Base-by-base conservation (phyloP, 2,888 invertebrate genomes). In the Drosophila affinis region DNA sequence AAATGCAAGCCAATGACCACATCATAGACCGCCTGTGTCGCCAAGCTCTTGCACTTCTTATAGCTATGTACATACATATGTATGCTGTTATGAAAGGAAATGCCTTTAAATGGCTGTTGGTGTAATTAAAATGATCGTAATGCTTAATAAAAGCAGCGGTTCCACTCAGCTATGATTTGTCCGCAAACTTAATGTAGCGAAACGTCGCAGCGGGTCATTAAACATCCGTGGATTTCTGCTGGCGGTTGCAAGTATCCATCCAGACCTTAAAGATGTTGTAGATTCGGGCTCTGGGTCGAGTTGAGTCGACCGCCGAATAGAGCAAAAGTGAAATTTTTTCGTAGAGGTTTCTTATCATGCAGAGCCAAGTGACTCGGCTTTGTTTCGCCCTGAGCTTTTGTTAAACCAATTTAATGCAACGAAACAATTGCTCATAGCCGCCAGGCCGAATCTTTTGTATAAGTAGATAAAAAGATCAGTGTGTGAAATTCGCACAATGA, bases 401-500 rank as follows among this genome's bases (percentile, higher is more conserved):
- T 57, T 52, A 24, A 51, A 54, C 47, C 34, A 47, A 55, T 62
- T 62, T 55, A 29, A 17, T 60, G 51, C 48, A 27, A 21, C 10
- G 39, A 59, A 74, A 77, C 77, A 77, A 76, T 83, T 76, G 79
- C 55, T 60, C 45, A 32, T 58, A 58, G 76, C 57, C 29, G 46
- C 56, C 44, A 57, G 58, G 18, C 63, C 39, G 53, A 64, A 73
- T 78, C 79, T 71, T 67, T 73, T 63, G 60, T 62, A 27, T 55
- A n/a, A 39, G 39, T n/a, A 74, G 82, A 73, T 68, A 64, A 63
- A 62, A 57, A 52, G 32, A 71, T 56, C 60, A 64, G 61, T 79
- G 85, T 81, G 81, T 77, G 81, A 81, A 78, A 62, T 81, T 78
- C 54, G 77, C 79, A 81, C 81, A 84, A 84, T 81, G 79, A 81